Evolutionary conservation across 2,797 vertebrate species (phyloP).

Genomic region (Brotula barbata): DNA sequence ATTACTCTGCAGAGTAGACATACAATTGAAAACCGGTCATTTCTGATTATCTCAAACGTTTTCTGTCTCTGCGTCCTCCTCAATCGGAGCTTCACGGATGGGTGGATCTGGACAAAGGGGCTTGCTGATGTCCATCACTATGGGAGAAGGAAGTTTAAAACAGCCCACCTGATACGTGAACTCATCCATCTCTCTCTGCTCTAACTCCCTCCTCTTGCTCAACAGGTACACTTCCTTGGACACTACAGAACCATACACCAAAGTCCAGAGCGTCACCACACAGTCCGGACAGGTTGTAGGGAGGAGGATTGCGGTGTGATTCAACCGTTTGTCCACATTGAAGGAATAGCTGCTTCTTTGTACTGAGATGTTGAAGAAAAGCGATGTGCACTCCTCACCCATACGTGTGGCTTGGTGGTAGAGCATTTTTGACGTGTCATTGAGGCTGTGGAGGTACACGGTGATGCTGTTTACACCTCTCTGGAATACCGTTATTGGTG

Average conservation of each 20-base stretch:
- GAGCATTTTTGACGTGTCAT: not conserved
- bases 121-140: constrained; percentile 52
- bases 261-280: constrained; percentile 20
- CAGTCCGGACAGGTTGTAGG: constrained; percentile 14
- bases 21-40: no score
- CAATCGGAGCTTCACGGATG: no score
- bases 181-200: constrained; percentile 54
- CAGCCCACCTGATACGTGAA: constrained; percentile 62
- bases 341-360: constrained; percentile 1
- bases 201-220: constrained; percentile 48
- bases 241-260: no score
- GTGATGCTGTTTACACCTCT: constrained; percentile 18
- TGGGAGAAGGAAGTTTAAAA: constrained; percentile 41
- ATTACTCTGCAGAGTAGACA: no score
- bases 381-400: not conserved
- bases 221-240: constrained; percentile 11
- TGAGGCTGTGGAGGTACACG: not conserved
- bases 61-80: no score
- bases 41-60: no score
- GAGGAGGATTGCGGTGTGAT: constrained; percentile 16
- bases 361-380: constrained; percentile 3
- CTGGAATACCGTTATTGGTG: not conserved
- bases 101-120: no score
- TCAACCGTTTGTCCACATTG: not conserved
- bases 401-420: constrained; percentile 24